Conservation (phyloP, 2,888 invertebrate species). For the Parnassius glacialis region DNA sequence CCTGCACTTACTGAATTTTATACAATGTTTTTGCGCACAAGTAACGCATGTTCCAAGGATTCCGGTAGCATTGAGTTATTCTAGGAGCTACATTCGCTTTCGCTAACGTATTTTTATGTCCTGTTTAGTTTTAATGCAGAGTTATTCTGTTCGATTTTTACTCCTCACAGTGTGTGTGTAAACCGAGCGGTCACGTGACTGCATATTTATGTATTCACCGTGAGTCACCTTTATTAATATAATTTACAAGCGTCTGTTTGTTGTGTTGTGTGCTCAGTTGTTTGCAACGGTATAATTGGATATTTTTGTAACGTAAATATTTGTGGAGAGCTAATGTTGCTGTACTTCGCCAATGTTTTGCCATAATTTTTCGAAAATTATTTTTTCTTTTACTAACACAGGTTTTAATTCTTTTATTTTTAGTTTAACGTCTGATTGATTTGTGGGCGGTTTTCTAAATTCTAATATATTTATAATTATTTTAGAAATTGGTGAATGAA, state of each 20-base stretch:
- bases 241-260: constrained; percentile 47
- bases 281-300: constrained; percentile 49
- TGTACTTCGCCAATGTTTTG: constrained; percentile 77
- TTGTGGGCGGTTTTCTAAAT: constrained; percentile 57
- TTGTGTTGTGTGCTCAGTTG: constrained; percentile 44
- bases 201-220: constrained; percentile 31
- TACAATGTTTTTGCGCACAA: background rate
- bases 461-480: constrained; percentile 42
- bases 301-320: constrained; percentile 56
- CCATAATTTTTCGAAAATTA: constrained; percentile 65
- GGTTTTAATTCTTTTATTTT: constrained; percentile 44
- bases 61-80: constrained; percentile 11
- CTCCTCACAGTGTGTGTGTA: constrained; percentile 6
- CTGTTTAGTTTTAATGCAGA: constrained; percentile 32
- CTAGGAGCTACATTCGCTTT: constrained; percentile 8
- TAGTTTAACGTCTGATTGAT: constrained; percentile 47
- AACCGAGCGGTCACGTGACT: constrained; percentile 6
- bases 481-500: constrained; percentile 52
- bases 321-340: constrained; percentile 54
- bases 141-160: constrained; percentile 9
- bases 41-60: constrained; percentile 12
- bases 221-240: constrained; percentile 43
- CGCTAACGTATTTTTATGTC: constrained; percentile 25
- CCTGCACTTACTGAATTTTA: too few species aligned
- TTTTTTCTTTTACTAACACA: constrained; percentile 55